These are phyloP conservation scores for Romanogobio albipinnatus DNA, from an alignment of 2,113 vertebrate genomes.

Conservation along the genomic window DNA sequence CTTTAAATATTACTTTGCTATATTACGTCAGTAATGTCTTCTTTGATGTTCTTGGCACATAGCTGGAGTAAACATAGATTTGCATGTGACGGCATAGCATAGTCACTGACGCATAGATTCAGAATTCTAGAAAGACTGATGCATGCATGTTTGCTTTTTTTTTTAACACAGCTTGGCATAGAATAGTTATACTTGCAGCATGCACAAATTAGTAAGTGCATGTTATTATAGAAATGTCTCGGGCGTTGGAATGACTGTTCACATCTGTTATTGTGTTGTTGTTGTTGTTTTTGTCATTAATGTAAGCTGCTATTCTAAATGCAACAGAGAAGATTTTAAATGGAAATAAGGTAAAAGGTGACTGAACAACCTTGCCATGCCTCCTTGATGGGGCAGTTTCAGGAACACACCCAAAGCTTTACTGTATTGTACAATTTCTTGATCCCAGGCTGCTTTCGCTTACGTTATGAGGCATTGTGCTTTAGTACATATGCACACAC, in stretches of 20 bases:
- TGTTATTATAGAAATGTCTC: neutral
- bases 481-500: neutral
- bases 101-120: neutral
- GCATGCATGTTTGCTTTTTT: neutral
- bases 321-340: neutral
- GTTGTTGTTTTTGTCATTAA: neutral
- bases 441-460: constrained; percentile 15
- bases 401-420: constrained; percentile 46
- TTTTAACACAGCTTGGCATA: neutral
- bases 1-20: neutral
- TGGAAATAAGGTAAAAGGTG: constrained; percentile 62
- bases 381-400: constrained; percentile 42
- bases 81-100: neutral
- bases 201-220: neutral
- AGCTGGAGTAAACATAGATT: constrained; percentile 12
- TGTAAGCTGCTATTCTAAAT: neutral
- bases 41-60: neutral
- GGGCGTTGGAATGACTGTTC: neutral
- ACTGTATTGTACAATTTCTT: constrained; percentile 30
- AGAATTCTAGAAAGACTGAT: neutral
- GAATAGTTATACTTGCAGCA: neutral
- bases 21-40: neutral
- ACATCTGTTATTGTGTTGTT: neutral
- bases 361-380: constrained; percentile 12
- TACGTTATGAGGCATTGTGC: constrained; percentile 1